Evolutionary conservation across 2,797 vertebrate species (phyloP).

Genomic region (Macrochelys suwanniensis): DNA sequence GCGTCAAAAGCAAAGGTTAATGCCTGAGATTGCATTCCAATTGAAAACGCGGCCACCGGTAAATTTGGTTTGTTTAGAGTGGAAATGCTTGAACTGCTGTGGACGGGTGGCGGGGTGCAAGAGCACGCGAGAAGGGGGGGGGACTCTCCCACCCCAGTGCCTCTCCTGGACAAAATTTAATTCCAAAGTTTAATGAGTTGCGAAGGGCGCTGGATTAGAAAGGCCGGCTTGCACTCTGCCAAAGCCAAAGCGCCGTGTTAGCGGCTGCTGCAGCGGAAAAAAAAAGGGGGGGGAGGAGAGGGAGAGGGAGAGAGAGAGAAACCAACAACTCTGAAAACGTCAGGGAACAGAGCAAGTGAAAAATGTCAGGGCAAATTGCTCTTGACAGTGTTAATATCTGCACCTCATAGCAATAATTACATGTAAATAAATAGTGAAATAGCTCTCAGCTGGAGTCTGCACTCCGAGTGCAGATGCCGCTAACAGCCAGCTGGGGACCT

Average conservation of each 20-base stretch:
- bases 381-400: slow-evolving; percentile 99
- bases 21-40: slow-evolving; percentile 86
- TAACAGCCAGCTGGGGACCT: slow-evolving; percentile 95
- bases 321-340: slow-evolving; percentile 83
- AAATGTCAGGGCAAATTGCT: slow-evolving; percentile 99
- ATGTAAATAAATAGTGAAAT: slow-evolving; percentile 99
- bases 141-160: slow-evolving; percentile 44
- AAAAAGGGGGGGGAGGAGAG: slow-evolving; percentile 21
- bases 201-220: slow-evolving; percentile 79
- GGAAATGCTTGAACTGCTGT: slow-evolving; percentile 84
- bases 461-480: slow-evolving; percentile 79
- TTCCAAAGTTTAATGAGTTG: slow-evolving; percentile 91
- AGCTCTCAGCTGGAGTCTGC: slow-evolving; percentile 95
- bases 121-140: neutral
- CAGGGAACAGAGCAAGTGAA: slow-evolving; percentile 91
- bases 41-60: slow-evolving; percentile 82
- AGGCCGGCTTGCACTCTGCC: slow-evolving; percentile 56
- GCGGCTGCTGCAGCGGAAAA: neutral
- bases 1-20: slow-evolving; percentile 85
- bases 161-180: slow-evolving; percentile 86
- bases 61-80: slow-evolving; percentile 84
- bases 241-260: neutral
- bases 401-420: slow-evolving; percentile 99
- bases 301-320: slow-evolving; percentile 29
- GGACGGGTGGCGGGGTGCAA: slow-evolving; percentile 55